Base-by-base conservation (phyloP, 2,113 vertebrate species). In the Choloepus hoffmanni region DNA sequence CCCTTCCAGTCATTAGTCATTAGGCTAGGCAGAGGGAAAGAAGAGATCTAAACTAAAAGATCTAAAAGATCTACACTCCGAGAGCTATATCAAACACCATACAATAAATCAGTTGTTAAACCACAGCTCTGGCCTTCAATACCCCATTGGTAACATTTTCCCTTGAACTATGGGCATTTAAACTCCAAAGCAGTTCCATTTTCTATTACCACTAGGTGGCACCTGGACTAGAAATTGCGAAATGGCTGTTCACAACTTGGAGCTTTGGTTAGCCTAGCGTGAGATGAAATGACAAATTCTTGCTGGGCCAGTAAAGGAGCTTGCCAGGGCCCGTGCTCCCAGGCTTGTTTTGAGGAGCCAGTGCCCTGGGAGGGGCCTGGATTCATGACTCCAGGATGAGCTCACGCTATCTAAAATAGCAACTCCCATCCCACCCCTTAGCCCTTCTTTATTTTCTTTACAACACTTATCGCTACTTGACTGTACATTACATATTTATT, bases 181-280 rank as follows among this genome's bases (percentile, higher is more conserved):
- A 94, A 7, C 21, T 67, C 77, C n/a, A 55, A 81, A 48, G 70
- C 70, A 2, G 63, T 30, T 85, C 18, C 40, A 88, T 4, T 45
- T 90, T 50, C 24, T 70, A 43, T 0, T 53, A 79, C 85, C 97
- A 93, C 73, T 55, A 97, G 97, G 65, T 92, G 97, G 95, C 65
- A 10, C 40, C 24, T 81, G 63, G 62, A 28, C 9, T 21, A 70
- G 68, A 16, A 94, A 40, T 63, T 89, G 70, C 68, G 92, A 77
- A 86, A 89, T 19, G 50, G 33, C 65, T 90, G 13, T 72, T 94
- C n/a, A 18, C 21, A 36, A 0, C 30, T 50, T n/a, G 63, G 70
- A 26, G 28, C 8, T 43, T n/a, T 48, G 68, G 12, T 95, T 43
- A 55, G 53, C 18, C 23, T 40, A 18, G 26, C 19, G 9, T 36